Base-by-base conservation (phyloP, 1,140 invertebrate genomes). In the Bilobella aurantiaca region DNA sequence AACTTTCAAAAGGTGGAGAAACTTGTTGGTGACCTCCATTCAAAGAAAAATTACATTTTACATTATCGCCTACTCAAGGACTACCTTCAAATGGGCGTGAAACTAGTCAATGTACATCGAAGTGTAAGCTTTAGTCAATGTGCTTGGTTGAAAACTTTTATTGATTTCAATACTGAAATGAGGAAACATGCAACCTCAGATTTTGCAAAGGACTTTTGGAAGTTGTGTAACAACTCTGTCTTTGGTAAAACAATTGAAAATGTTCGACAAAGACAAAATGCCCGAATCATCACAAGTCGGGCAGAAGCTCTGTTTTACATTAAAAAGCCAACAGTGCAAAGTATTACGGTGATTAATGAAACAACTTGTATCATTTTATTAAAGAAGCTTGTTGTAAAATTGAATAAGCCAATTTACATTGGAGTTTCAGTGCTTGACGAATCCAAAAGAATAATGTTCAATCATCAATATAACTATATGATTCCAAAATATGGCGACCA, bases 131-230 rank as follows among this genome's bases (percentile, higher is more conserved):
- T 69, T 49, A 47, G 2, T n/a, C 64, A 69, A 30, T 21, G 23
- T 3, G 1, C 27, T n/a, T 65, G 63, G 63, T 18, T 69, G 34
- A 59, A 47, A 49, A 14, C 58, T 3, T 69, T 34, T 63, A 63
- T 69, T n/a, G 61, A 66, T 30, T 34, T 14, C 25, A 58, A 53
- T 47, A 62, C 60, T 23, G 23, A 74, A 2, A 58, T 74, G 28
- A 69, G 78, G 73, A 73, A 69, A 62, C 31, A 69, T 30, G 75
- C 79, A n/a, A 75, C 60, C 47, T 76, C 74, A 60, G 74, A 73
- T 23, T 80, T 80, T 70, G 74, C 77, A 68, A 77, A 79, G 73
- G 75, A 79, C 58, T 75, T 78, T 60, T 81, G 66, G 62, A 82
- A 81, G 73, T 65, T 79, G 2, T 75, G 78, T 71, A 79, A 77